phyloP scores from a whole-genome alignment of 2,888 invertebrate genomes.

The Parapristionchus giblindavisi region DNA sequence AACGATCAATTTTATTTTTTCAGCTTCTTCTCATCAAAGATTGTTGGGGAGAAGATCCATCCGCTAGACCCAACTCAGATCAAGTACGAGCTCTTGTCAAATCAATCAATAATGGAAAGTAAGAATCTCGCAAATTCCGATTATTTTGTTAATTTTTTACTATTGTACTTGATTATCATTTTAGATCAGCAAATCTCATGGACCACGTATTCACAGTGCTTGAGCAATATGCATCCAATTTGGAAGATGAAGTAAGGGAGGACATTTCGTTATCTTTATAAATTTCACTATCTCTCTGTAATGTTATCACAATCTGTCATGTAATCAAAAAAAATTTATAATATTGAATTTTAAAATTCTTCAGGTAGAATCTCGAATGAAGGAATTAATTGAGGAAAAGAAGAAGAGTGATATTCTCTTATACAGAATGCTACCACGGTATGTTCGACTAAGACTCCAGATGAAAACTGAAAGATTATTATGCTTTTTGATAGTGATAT shows the following conservation, averaged over 20 bases:
- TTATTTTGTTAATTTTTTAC: not conserved
- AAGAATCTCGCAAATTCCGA: too few relatives aligned
- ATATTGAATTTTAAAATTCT: not conserved
- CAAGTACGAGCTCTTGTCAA: constrained; percentile 26
- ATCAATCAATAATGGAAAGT: constrained; percentile 17
- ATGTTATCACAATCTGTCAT: too few relatives aligned
- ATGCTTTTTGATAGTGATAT: too few relatives aligned
- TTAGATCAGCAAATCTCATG: constrained; percentile 57
- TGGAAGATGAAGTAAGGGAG: constrained; percentile 53
- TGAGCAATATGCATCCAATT: constrained; percentile 55
- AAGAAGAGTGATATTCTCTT: constrained; percentile 61
- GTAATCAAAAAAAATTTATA: constrained; percentile 23
- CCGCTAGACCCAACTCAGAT: not conserved
- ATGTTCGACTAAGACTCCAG: not conserved
- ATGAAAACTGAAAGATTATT: not conserved
- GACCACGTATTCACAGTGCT: constrained; percentile 62
- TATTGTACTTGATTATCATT: constrained; percentile 35
- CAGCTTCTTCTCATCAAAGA: constrained; percentile 37
- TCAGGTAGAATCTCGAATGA: constrained; percentile 48
- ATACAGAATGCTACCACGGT: constrained; percentile 62
- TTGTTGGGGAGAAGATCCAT: constrained; percentile 27
- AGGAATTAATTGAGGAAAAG: constrained; percentile 62
- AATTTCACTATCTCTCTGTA: not conserved
- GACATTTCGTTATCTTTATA: not conserved
- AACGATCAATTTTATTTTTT: not conserved